These are phyloP conservation scores for Vimba vimba DNA, from an alignment of 2,113 vertebrate genomes.

Conservation along the genomic window DNA sequence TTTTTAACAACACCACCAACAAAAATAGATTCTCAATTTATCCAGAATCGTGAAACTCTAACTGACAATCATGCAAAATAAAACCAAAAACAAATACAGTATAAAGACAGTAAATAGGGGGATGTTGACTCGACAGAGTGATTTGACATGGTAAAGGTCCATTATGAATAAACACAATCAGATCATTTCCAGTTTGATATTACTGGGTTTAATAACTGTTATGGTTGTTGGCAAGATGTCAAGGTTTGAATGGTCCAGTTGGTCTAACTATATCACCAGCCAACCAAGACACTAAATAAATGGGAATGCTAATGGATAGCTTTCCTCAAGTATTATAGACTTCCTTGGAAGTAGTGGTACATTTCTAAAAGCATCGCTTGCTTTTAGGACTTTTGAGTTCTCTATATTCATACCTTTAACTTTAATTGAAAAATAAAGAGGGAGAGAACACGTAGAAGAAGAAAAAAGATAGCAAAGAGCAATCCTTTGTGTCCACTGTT, in stretches of 20 bases:
- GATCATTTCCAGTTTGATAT: neutral
- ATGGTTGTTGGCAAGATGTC: neutral
- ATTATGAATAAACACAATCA: neutral
- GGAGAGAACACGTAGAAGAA: neutral
- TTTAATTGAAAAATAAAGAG: neutral
- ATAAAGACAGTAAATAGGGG: neutral
- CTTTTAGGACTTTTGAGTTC: neutral
- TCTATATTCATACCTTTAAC: conserved; percentile 18
- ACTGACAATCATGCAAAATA: too few relatives aligned
- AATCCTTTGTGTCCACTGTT: conserved; percentile 18
- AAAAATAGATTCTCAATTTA: too few relatives aligned
- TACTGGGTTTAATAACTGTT: neutral
- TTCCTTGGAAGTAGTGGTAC: neutral
- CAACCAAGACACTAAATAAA: neutral
- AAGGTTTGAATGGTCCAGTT: neutral
- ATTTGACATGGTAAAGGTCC: neutral
- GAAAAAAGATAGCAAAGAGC: conserved; percentile 1
- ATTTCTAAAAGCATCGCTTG: neutral
- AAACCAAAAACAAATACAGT: neutral
- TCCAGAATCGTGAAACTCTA: too few relatives aligned
- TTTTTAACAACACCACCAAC: too few relatives aligned
- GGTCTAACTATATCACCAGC: neutral
- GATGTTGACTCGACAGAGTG: neutral
- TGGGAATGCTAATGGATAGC: neutral
- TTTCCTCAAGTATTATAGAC: neutral